phyloP scores from a whole-genome alignment of 92 coral and sea anemone species.

The Heliopora coerulea region DNA sequence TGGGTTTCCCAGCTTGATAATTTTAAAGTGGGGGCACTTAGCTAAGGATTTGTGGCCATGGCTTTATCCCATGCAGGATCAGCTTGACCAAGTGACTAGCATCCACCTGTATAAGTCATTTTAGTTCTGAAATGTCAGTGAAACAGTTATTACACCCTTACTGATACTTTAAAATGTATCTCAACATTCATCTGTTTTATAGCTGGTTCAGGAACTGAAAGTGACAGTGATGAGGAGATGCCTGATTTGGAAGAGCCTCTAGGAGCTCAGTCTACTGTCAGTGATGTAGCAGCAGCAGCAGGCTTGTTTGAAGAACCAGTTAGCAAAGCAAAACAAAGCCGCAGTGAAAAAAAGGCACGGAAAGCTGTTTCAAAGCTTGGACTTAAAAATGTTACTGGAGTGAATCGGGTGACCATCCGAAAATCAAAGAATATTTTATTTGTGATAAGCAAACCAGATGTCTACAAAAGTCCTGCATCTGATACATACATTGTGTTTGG shows the following conservation, averaged over 20 bases:
- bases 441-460: slow-evolving; percentile 90
- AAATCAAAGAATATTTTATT: slow-evolving; percentile 97
- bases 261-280: slow-evolving; percentile 60
- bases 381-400: slow-evolving; percentile 77
- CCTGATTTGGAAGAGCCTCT: slow-evolving; percentile 91
- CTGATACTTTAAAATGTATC: not conserved
- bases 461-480: slow-evolving; percentile 83
- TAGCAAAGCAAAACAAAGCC: slow-evolving; percentile 91
- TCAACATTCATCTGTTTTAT: slow-evolving; percentile 11
- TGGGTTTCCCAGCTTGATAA: no score
- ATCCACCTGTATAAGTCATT: no score
- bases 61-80: no score
- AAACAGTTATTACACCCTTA: no score
- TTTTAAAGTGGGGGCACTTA: no score
- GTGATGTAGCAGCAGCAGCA: slow-evolving; percentile 96
- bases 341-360: slow-evolving; percentile 95
- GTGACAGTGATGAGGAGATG: slow-evolving; percentile 96
- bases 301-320: slow-evolving; percentile 83
- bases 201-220: slow-evolving; percentile 94
- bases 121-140: no score
- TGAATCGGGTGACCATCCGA: slow-evolving; percentile 83
- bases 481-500: slow-evolving; percentile 95
- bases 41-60: no score
- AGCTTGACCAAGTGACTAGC: no score
- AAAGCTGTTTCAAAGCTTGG: slow-evolving; percentile 87